Evolutionary conservation across 2,113 vertebrate species (phyloP).

Genomic region (Paratilapia polleni): DNA sequence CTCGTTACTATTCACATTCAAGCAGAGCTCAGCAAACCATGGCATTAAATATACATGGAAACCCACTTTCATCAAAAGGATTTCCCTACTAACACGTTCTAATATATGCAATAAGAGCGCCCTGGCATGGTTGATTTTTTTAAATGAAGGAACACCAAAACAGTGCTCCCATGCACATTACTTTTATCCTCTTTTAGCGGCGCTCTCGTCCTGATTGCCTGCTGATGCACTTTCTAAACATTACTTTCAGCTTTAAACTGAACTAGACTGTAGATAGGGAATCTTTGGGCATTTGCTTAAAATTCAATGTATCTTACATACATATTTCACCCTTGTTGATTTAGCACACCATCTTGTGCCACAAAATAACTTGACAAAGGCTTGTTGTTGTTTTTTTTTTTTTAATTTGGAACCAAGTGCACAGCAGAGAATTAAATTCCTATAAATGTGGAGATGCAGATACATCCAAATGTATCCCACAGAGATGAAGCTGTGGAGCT

Average conservation of each 20-base stretch:
- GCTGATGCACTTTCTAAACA: constrained; percentile 10
- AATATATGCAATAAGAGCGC: constrained; percentile 64
- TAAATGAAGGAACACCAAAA: constrained; percentile 37
- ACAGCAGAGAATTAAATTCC: constrained; percentile 26
- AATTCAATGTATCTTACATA: constrained; percentile 35
- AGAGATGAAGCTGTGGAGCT: constrained; percentile 26
- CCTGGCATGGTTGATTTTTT: constrained; percentile 31
- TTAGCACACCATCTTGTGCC: constrained; percentile 9
- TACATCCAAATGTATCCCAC: constrained; percentile 16
- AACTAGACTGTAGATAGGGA: neutral
- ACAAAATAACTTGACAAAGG: constrained; percentile 8
- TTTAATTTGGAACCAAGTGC: constrained; percentile 13
- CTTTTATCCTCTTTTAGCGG: constrained; percentile 30
- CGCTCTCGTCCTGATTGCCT: neutral
- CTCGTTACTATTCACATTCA: constrained; percentile 77
- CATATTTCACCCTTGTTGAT: constrained; percentile 48
- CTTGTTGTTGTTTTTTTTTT: neutral
- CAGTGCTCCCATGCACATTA: constrained; percentile 17
- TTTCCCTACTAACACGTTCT: constrained; percentile 55
- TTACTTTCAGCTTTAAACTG: constrained; percentile 9
- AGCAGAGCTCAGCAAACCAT: constrained; percentile 69
- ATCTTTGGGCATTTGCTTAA: constrained; percentile 21
- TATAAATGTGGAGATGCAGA: constrained; percentile 29
- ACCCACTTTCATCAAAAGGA: constrained; percentile 76
- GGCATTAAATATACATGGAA: constrained; percentile 81